Percentiles rank a stretch among this genome's conserved stretches.
These are phyloP conservation scores for Arrhopalites spinosus DNA, from an alignment of 2,888 invertebrate genomes.

Conservation along the genomic window DNA sequence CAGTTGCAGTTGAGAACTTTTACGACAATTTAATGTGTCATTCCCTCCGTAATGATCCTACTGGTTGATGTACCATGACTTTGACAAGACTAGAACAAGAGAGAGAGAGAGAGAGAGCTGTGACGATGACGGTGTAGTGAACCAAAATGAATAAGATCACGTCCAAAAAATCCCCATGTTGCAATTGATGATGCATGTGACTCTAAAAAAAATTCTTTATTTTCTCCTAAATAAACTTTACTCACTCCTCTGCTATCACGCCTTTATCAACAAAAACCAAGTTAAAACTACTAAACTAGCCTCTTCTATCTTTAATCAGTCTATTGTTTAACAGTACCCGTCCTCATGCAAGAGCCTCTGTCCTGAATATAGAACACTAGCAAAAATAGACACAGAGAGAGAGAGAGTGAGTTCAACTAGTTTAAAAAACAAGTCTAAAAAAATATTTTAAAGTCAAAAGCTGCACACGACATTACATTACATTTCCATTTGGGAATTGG, in stretches of 20 bases:
- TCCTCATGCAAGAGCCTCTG: too few relatives aligned
- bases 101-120: background rate
- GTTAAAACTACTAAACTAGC: too few relatives aligned
- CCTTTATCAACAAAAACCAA: background rate
- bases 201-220: background rate
- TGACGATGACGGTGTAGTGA: background rate
- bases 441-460: too few relatives aligned
- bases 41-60: background rate
- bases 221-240: too few relatives aligned
- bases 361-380: too few relatives aligned
- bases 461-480: too few relatives aligned
- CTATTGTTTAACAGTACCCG: too few relatives aligned
- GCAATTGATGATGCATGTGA: constrained; percentile 21
- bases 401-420: too few relatives aligned
- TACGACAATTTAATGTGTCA: constrained; percentile 7
- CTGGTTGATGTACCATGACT: background rate
- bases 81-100: background rate
- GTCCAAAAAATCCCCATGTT: background rate
- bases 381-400: too few relatives aligned
- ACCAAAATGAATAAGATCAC: background rate
- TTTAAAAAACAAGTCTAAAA: too few relatives aligned
- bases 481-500: too few relatives aligned
- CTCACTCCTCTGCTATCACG: background rate
- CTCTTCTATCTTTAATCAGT: background rate
- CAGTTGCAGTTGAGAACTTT: too few relatives aligned